These are phyloP conservation scores for Artibeus jamaicensis DNA, from an alignment of 2,797 vertebrate species.

Conservation along the genomic window DNA sequence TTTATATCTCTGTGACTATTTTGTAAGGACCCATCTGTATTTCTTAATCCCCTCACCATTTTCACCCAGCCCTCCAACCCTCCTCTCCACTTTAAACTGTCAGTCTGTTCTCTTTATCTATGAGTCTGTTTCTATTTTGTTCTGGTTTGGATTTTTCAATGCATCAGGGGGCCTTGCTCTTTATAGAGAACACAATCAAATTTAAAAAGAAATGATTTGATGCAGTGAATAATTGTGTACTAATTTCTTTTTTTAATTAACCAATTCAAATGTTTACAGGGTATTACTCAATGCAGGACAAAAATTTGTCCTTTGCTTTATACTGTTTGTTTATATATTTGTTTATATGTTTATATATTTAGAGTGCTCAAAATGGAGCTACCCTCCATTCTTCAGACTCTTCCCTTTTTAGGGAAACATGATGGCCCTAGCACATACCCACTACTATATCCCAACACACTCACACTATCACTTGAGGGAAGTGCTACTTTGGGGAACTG, in stretches of 20 bases:
- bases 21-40: background rate
- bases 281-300: constrained; percentile 12
- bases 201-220: constrained; percentile 52
- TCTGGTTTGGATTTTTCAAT: constrained; percentile 41
- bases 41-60: background rate
- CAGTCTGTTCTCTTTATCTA: background rate
- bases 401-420: constrained; percentile 63
- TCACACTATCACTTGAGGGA: background rate
- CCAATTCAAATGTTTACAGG: constrained; percentile 18
- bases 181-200: constrained; percentile 3
- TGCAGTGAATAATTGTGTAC: background rate
- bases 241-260: constrained; percentile 49
- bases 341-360: constrained; percentile 62
- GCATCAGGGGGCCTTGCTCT: background rate
- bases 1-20: background rate
- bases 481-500: constrained; percentile 52
- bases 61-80: background rate
- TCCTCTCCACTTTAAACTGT: background rate
- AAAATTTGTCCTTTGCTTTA: constrained; percentile 55
- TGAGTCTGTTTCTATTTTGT: background rate
- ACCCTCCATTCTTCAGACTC: constrained; percentile 50
- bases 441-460: background rate
- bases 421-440: constrained; percentile 23
- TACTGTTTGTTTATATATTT: constrained; percentile 50
- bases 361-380: constrained; percentile 61